Evolutionary conservation across 2,797 vertebrate genomes (phyloP).

Genomic region (Acrossocheilus wenchowensis): DNA sequence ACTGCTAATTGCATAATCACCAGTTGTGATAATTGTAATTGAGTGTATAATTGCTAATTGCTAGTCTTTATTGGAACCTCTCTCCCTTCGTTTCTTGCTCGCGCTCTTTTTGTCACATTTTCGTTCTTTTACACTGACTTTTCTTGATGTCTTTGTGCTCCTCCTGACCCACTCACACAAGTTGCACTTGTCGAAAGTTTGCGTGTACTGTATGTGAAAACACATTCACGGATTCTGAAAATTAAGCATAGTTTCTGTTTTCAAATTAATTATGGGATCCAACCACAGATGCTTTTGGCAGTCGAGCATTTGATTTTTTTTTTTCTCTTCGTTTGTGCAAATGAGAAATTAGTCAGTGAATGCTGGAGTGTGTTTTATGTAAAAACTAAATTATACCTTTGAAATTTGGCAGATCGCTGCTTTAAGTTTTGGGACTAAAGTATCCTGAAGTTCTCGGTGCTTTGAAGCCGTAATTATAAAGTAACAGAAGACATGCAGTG

Average conservation of each 20-base stretch:
- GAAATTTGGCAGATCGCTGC: conserved; percentile 47
- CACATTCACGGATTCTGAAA: neutral
- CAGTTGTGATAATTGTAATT: conserved; percentile 84
- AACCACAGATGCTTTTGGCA: conserved; percentile 40
- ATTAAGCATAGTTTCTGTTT: neutral
- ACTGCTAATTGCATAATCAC: conserved; percentile 83
- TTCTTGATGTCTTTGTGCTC: conserved; percentile 42
- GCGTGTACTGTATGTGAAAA: conserved; percentile 7
- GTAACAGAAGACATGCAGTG: neutral
- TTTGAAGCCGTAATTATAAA: conserved; percentile 48
- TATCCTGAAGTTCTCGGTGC: conserved; percentile 32
- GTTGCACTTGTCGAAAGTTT: neutral
- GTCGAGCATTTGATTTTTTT: conserved; percentile 46
- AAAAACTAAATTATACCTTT: conserved; percentile 52
- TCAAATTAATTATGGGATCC: conserved; percentile 11
- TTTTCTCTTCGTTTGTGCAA: conserved; percentile 24
- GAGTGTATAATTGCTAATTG: conserved; percentile 79
- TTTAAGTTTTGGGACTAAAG: conserved; percentile 19
- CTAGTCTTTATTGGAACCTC: conserved; percentile 73
- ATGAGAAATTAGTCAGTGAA: conserved; percentile 48
- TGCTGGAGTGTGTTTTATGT: conserved; percentile 46
- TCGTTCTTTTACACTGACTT: conserved; percentile 20
- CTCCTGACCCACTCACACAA: conserved; percentile 40
- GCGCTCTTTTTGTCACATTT: conserved; percentile 53
- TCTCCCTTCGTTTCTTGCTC: conserved; percentile 52